Percentiles rank a stretch among this genome's conserved stretches.
These are phyloP conservation scores for Steromphala cineraria DNA, from an alignment of 2,888 invertebrate species.

Conservation along the genomic window DNA sequence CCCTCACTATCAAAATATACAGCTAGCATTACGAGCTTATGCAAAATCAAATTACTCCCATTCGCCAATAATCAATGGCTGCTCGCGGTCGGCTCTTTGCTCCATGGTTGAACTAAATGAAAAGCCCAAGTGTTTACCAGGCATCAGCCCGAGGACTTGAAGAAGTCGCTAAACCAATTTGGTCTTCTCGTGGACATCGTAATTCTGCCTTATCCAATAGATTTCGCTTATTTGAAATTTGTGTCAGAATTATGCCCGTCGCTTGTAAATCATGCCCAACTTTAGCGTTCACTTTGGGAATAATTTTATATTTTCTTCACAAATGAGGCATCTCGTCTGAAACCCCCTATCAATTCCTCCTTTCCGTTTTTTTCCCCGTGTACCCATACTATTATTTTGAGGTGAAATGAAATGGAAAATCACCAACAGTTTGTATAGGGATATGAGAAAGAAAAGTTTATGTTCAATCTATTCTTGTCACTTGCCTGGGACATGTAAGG, in stretches of 20 bases:
- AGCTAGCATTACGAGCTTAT: constrained; percentile 12
- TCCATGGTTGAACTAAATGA: background rate
- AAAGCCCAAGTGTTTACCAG: constrained; percentile 7
- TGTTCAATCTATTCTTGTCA: no score
- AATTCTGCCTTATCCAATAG: constrained; percentile 17
- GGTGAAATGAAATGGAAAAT: no score
- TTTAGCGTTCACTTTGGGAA: background rate
- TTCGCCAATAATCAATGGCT: constrained; percentile 4
- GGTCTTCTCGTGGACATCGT: background rate
- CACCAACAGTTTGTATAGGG: no score
- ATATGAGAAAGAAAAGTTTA: no score
- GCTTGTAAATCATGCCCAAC: constrained; percentile 14
- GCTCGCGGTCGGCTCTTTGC: background rate
- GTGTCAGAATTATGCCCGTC: constrained; percentile 3
- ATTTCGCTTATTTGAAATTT: constrained; percentile 11
- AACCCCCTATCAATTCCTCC: background rate
- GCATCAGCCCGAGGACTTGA: background rate
- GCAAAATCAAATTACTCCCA: constrained; percentile 15
- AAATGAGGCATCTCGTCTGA: constrained; percentile 13
- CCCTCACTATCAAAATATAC: constrained; percentile 16
- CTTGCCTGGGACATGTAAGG: no score
- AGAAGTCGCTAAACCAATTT: constrained; percentile 13
- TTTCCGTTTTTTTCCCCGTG: background rate
- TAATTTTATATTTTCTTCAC: constrained; percentile 6
- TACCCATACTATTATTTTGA: background rate